Evolutionary conservation across 2,113 vertebrate genomes (phyloP), one percentile per base, ranked within the genome.

Genomic region (Tapirus terrestris): DNA sequence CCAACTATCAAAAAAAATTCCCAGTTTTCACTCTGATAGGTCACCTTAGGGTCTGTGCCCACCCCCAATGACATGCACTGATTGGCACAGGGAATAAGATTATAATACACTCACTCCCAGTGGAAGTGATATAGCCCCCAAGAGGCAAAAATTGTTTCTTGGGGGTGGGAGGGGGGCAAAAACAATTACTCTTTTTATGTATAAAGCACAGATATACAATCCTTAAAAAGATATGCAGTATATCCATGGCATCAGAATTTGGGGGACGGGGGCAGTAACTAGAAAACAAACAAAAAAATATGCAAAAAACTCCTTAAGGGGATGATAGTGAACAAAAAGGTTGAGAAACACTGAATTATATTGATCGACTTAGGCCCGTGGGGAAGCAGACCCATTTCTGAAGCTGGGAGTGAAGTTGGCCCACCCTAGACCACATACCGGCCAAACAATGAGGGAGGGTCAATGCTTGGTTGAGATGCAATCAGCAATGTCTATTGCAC

Each of bases 111-210:
- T 39, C 9, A 17, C 93, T 92, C 67, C 60, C 11, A 33, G 2
- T 58, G 76, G 43, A 29, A 89, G 8, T 65, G 43, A 51, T 25
- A 81, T 39, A 68, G 3, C 18, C 18, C 18, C 20, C 63, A 36
- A n/a, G 25, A 73, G 90, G 20, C 33, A 65, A 76, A 75, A 76
- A 33, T 25, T 31, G 1, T 58, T 83, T 95, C 20, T 16, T 86
- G 18, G 43, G n/a, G 33, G 5, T 23, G 13, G 17, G 8, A 33
- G 4, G 1, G 12, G 1, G n/a, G 10, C 0, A 14, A 67, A 39
- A 31, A 6, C 51, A 7, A 29, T 73, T 77, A 20, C 29, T 92
- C 20, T 53, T 73, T 65, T 48, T 81, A 45, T 63, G 29, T 83
- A 51, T 39, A 72, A 68, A 81, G 48, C 67, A 43, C n/a, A 61